Evolutionary conservation across 1,140 invertebrate genomes (phyloP).

Genomic region (Eumaeus atala): DNA sequence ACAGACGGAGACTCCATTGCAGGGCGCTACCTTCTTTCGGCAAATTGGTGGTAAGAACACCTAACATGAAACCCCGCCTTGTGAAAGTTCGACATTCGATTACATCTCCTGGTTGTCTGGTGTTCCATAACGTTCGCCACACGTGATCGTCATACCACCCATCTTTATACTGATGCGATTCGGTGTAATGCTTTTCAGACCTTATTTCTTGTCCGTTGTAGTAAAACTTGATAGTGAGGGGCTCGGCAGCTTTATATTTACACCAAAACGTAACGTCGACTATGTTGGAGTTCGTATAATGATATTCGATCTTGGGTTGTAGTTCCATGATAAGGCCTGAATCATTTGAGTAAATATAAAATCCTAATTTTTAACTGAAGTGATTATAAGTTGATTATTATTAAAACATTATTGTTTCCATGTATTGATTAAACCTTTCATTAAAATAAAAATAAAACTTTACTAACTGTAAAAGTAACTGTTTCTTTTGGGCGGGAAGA

Average conservation of each 20-base stretch:
- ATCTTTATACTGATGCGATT: slow-evolving; percentile 39
- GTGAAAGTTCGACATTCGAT: slow-evolving; percentile 55
- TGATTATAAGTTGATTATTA: no score
- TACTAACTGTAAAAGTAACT: no score
- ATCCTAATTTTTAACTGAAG: no score
- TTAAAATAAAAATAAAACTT: no score
- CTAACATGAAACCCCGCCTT: slow-evolving; percentile 44
- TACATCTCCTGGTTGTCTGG: slow-evolving; percentile 33
- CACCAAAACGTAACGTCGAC: slow-evolving; percentile 46
- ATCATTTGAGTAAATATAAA: slow-evolving; percentile 8
- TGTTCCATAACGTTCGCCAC: slow-evolving; percentile 50
- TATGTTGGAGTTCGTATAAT: slow-evolving; percentile 25
- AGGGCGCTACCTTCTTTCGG: slow-evolving; percentile 50
- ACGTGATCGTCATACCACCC: slow-evolving; percentile 47
- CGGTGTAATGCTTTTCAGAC: slow-evolving; percentile 38
- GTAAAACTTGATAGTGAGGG: slow-evolving; percentile 53
- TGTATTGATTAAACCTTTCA: no score
- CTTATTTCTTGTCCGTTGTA: slow-evolving; percentile 36
- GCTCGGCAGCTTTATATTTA: slow-evolving; percentile 55
- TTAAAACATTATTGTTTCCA: no score
- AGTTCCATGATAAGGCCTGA: slow-evolving; percentile 63
- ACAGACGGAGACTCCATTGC: slow-evolving; percentile 14
- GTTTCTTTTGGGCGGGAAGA: no score
- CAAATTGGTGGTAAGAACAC: slow-evolving; percentile 49
- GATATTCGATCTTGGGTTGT: slow-evolving; percentile 43